Base-by-base conservation (phyloP, 1,140 invertebrate genomes). In the Choristoneura fumiferana region DNA sequence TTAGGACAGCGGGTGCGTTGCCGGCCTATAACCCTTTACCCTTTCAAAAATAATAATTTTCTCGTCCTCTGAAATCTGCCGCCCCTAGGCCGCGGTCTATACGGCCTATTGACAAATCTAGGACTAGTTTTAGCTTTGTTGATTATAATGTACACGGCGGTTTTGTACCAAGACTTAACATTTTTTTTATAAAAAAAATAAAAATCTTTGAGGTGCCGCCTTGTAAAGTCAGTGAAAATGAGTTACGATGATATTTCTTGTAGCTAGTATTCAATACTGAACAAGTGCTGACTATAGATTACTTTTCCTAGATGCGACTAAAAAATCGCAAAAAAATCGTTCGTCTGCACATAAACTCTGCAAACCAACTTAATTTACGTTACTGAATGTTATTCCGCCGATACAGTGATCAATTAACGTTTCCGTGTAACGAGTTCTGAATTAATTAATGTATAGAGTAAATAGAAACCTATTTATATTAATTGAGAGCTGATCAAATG, bases 291-390 rank as follows among this genome's bases (percentile, higher is more conserved):
- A 1, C 3, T 37, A 2, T 9, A 37, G 8, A 12, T 10, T 12
- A 37, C 33, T 34, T 34, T 34, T 5, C 4, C 4, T 12, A 8
- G 1, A 12, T 12, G 37, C 12, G 4, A 39, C 37, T 39, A 18
- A 18, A 22, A n/a, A 8, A 14, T 12, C 43, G n/a, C 4, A 22
- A 12, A 12, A 1, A n/a, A 49, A n/a, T 29, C 43, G 43, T 17
- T n/a, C 17, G 43, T 49, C 43, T 49, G 17, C 22, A 22, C 9
- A 29, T 49, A 5, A 0, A n/a, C 9, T 22, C 8, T 22, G 15
- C 22, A n/a, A 49, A 14, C 22, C 18, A 29, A 49, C 43, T 49
- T 22, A 49, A 29, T 49, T 49, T 49, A 49, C 43, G 18, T 6
- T 22, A 22, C 18, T 49, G 22, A 49, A 45, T 15, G 18, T 1